phyloP scores from a whole-genome alignment of 2,888 invertebrate species.

The Dorcus hopei region DNA sequence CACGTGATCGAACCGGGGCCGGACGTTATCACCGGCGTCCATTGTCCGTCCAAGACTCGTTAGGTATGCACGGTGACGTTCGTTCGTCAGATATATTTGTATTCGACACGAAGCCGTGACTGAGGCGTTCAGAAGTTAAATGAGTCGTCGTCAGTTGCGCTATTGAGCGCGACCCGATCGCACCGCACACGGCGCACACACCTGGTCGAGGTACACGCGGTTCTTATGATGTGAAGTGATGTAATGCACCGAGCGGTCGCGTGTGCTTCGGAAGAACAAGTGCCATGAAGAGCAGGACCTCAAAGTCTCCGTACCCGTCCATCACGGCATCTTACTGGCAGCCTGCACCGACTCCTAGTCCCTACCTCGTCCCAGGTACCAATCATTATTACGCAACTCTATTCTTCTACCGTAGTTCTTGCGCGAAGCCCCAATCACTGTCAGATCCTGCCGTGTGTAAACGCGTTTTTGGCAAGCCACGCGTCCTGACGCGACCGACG shows the following conservation, averaged over 20 bases:
- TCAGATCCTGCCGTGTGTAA: no score
- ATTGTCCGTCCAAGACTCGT: conserved; percentile 26
- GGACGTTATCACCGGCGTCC: conserved; percentile 23
- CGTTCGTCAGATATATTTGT: conserved; percentile 39
- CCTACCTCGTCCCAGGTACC: conserved; percentile 81
- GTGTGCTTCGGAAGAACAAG: conserved; percentile 24
- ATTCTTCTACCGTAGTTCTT: no score
- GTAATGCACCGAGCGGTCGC: conserved; percentile 18
- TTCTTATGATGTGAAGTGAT: conserved; percentile 20
- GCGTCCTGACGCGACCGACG: no score
- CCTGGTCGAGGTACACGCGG: conserved; percentile 12
- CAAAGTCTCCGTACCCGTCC: conserved; percentile 60
- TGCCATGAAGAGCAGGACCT: conserved; percentile 46
- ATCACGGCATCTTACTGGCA: conserved; percentile 84
- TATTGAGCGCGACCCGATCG: conserved; percentile 35
- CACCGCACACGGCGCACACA: conserved; percentile 28
- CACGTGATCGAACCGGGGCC: conserved; percentile 16
- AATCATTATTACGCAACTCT: conserved; percentile 1
- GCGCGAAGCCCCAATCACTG: no score
- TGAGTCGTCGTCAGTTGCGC: conserved; percentile 45
- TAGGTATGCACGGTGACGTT: conserved; percentile 36
- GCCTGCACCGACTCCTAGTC: conserved; percentile 74
- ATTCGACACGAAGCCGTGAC: conserved; percentile 43
- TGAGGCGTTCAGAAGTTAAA: conserved; percentile 34
- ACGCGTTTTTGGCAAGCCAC: no score